Conservation (phyloP, 30 jellyfish, hydroid and myxozoan genomes). For the Aurelia aurita region DNA sequence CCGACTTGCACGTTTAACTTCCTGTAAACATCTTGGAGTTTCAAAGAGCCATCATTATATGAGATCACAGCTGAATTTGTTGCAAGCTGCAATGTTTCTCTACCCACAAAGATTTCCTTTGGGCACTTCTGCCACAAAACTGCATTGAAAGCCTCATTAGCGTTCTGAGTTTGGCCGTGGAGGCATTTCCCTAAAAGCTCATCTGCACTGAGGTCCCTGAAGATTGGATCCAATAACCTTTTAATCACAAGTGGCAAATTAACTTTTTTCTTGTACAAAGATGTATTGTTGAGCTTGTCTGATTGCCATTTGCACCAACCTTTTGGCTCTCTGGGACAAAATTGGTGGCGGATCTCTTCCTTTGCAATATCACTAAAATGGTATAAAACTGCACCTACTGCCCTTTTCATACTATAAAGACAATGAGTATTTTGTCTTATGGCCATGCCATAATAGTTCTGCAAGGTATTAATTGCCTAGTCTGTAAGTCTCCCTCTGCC, state of each 20-base stretch:
- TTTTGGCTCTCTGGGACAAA: slow-evolving; percentile 30
- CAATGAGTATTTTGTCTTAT: slow-evolving; percentile 26
- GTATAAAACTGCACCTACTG: slow-evolving; percentile 32
- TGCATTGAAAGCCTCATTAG: slow-evolving; percentile 38
- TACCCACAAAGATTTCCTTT: slow-evolving; percentile 50
- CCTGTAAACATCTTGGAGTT: background rate
- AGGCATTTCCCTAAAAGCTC: slow-evolving; percentile 38
- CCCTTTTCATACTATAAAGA: slow-evolving; percentile 42
- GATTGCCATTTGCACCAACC: slow-evolving; percentile 44
- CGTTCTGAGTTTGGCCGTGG: slow-evolving; percentile 53
- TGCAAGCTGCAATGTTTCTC: slow-evolving; percentile 18
- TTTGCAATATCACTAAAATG: slow-evolving; percentile 21
- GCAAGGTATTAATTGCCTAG: slow-evolving; percentile 8
- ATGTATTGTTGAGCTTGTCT: background rate
- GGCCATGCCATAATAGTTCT: slow-evolving; percentile 48
- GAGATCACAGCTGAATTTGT: background rate
- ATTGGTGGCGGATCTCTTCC: slow-evolving; percentile 30
- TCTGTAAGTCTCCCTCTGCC: slow-evolving; percentile 56
- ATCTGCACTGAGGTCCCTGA: slow-evolving; percentile 18
- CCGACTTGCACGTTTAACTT: background rate
- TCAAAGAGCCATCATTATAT: background rate
- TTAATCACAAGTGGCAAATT: slow-evolving; percentile 23
- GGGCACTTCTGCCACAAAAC: slow-evolving; percentile 63
- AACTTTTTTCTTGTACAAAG: slow-evolving; percentile 3
- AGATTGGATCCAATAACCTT: slow-evolving; percentile 25